A percentile compares a stretch with the other conserved stretches of the same genome.
Evolutionary conservation across 2,888 invertebrate species (phyloP).

Genomic region (Eupelmus urozonus): DNA sequence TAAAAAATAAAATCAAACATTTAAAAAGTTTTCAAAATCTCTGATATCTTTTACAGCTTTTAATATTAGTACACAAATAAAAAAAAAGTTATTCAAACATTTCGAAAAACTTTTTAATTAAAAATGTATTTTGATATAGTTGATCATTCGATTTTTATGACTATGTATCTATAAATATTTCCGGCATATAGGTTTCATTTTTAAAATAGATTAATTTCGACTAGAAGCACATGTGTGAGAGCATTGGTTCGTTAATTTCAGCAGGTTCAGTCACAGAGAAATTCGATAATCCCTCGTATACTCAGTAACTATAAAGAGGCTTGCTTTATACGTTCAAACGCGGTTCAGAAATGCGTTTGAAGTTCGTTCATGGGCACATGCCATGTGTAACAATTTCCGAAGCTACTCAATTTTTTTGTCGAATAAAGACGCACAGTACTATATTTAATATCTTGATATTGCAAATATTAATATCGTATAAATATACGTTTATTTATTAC

Average conservation of each 20-base stretch:
- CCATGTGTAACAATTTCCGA: not conserved
- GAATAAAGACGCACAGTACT: not conserved
- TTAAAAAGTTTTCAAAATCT: too few species aligned
- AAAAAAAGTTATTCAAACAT: too few species aligned
- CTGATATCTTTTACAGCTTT: too few species aligned
- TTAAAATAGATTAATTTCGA: too few species aligned
- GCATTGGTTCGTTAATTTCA: slow-evolving; percentile 2
- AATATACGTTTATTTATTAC: too few species aligned
- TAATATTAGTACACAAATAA: too few species aligned
- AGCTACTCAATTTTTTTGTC: not conserved
- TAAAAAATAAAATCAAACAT: too few species aligned
- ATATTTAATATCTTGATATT: not conserved
- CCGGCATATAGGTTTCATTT: too few species aligned
- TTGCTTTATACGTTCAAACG: slow-evolving; percentile 3
- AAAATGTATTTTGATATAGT: not conserved
- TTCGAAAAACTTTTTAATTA: not conserved
- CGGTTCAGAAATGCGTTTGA: not conserved
- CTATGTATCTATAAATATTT: too few species aligned
- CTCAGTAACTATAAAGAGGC: not conserved
- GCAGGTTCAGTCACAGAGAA: not conserved
- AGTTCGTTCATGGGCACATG: not conserved
- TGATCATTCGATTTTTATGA: too few species aligned
- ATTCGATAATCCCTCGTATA: slow-evolving; percentile 21
- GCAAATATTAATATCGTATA: too few species aligned
- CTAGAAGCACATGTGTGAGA: not conserved